Percentiles rank a stretch among this genome's conserved stretches.
phyloP scores from a whole-genome alignment of 2,888 invertebrate species.

The Lithosia quadra region DNA sequence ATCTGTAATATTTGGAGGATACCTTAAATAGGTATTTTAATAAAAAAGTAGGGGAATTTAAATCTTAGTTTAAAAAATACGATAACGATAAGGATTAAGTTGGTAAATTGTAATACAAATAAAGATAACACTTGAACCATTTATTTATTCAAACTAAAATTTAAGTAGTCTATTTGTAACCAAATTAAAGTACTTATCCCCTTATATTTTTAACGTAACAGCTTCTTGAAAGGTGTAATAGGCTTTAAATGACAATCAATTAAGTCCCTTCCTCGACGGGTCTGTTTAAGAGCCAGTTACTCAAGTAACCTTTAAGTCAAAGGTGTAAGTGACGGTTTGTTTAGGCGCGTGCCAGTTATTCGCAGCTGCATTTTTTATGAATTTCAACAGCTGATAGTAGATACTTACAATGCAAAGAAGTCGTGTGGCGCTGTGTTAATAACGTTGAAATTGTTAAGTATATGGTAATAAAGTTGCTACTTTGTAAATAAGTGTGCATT shows the following conservation, averaged over 20 bases:
- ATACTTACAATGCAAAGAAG: constrained; percentile 18
- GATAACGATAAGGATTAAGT: constrained; percentile 12
- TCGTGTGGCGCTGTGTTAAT: constrained; percentile 28
- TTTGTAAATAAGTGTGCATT: background rate
- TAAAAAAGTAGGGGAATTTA: constrained; percentile 10
- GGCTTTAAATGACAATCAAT: constrained; percentile 53
- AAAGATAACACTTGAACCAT: constrained; percentile 10
- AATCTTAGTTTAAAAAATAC: constrained; percentile 9
- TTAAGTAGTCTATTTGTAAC: constrained; percentile 39
- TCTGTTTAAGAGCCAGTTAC: constrained; percentile 41
- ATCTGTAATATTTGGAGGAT: background rate
- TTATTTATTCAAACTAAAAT: constrained; percentile 30
- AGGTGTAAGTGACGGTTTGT: constrained; percentile 51
- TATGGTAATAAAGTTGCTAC: background rate
- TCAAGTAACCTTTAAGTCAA: constrained; percentile 63
- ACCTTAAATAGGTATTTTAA: background rate
- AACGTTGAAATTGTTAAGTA: constrained; percentile 1
- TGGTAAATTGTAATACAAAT: constrained; percentile 14
- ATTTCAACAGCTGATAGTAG: constrained; percentile 38
- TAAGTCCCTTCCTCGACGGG: constrained; percentile 43
- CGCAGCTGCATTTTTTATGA: constrained; percentile 58
- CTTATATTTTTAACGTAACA: constrained; percentile 41
- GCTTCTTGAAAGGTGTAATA: constrained; percentile 48
- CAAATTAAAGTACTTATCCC: constrained; percentile 36
- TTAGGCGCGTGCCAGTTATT: constrained; percentile 46